phyloP scores from a whole-genome alignment of 2,797 vertebrate species.

The Scyliorhinus canicula region DNA sequence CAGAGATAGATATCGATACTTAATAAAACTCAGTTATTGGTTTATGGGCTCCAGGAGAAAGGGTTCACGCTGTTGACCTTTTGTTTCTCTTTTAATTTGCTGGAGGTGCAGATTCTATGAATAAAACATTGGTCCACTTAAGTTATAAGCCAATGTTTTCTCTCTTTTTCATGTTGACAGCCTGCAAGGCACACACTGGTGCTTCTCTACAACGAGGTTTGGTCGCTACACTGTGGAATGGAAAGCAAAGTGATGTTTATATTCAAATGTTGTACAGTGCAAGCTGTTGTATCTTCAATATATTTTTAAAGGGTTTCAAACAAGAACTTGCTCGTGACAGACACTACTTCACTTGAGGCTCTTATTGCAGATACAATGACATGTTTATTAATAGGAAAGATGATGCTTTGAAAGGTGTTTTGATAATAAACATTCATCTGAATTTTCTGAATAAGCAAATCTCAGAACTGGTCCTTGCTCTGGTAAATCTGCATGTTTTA shows the following conservation, averaged over 20 bases:
- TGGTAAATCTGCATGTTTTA: not conserved
- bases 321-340: not conserved
- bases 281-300: not conserved
- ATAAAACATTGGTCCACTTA: conserved; percentile 65
- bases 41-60: conserved; percentile 69
- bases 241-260: not conserved
- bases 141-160: conserved; percentile 62
- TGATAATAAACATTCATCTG: conserved; percentile 1
- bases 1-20: conserved; percentile 75
- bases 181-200: conserved; percentile 46
- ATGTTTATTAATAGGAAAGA: not conserved
- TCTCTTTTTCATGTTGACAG: conserved; percentile 50
- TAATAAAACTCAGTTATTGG: conserved; percentile 77
- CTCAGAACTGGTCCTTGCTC: not conserved
- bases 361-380: not conserved
- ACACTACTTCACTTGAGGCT: not conserved
- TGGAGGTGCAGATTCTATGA: conserved; percentile 66
- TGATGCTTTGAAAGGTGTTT: not conserved
- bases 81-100: conserved; percentile 75
- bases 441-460: not conserved
- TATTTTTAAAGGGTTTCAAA: not conserved
- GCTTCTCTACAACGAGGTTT: not conserved
- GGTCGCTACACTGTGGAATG: not conserved
- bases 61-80: conserved; percentile 63
- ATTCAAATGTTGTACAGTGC: conserved; percentile 7